Evolutionary conservation across 2,888 invertebrate species (phyloP).

Genomic region (Pyrgus malvae): DNA sequence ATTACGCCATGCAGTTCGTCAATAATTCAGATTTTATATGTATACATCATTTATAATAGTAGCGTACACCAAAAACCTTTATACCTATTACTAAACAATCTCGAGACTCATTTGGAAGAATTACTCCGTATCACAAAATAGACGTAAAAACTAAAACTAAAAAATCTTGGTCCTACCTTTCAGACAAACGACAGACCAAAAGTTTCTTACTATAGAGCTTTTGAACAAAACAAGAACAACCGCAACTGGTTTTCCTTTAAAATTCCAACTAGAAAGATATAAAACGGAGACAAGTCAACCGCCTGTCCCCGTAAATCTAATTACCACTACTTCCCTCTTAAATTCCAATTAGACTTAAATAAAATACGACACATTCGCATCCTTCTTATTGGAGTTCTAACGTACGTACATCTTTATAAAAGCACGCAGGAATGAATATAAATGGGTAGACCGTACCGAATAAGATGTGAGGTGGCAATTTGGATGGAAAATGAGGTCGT

Average conservation of each 20-base stretch:
- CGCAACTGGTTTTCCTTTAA: conserved; percentile 1
- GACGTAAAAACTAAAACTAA: no score
- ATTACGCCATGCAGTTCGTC: no score
- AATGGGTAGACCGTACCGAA: conserved; percentile 63
- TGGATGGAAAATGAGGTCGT: conserved; percentile 70
- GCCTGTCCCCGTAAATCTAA: conserved; percentile 23
- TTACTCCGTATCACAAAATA: no score
- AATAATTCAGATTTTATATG: no score
- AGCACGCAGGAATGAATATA: conserved; percentile 66
- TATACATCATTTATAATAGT: no score
- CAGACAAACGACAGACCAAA: no score
- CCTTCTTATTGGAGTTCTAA: conserved; percentile 54
- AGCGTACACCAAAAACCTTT: no score
- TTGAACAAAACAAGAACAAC: background rate
- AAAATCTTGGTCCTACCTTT: no score
- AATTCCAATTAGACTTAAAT: conserved; percentile 45
- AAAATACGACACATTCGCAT: conserved; percentile 32
- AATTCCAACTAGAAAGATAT: conserved; percentile 19
- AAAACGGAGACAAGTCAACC: conserved; percentile 1
- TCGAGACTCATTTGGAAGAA: no score
- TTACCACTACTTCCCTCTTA: conserved; percentile 30
- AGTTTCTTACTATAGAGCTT: background rate
- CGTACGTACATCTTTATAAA: conserved; percentile 58
- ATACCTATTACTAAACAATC: no score
- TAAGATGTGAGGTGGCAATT: conserved; percentile 74